These are phyloP conservation scores for Hypomesus transpacificus DNA, from an alignment of 2,113 vertebrate genomes.

Conservation along the genomic window DNA sequence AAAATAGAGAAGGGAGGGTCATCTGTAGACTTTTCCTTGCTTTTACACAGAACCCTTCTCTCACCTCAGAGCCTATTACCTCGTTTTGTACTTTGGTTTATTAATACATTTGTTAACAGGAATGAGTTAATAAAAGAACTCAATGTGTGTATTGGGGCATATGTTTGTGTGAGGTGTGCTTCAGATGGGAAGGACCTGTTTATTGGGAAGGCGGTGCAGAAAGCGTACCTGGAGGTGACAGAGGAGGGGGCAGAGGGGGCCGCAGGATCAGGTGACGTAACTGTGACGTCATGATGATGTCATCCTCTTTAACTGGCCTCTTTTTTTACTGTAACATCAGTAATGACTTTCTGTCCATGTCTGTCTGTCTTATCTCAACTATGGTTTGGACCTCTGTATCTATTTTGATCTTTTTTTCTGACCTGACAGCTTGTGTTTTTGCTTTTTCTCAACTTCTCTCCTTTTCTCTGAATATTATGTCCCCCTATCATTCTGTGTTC, in stretches of 20 bases:
- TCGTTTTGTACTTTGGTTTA: background rate
- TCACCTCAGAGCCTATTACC: background rate
- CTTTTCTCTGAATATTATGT: no score
- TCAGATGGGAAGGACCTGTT: conserved; percentile 86
- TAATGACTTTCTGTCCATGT: no score
- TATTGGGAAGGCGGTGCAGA: conserved; percentile 90
- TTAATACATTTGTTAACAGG: background rate
- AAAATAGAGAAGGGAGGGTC: no score
- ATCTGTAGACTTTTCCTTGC: no score
- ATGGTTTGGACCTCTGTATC: no score
- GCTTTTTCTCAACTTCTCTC: no score
- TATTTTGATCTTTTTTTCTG: no score
- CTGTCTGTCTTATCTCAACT: no score
- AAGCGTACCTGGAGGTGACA: conserved; percentile 93
- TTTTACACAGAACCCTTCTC: background rate
- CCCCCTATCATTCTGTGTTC: no score
- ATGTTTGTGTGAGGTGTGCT: conserved; percentile 20
- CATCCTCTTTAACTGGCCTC: background rate
- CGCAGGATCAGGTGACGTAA: conserved; percentile 83
- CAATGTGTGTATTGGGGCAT: conserved; percentile 11
- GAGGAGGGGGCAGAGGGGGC: conserved; percentile 96
- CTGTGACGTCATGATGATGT: background rate
- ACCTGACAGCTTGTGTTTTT: no score
- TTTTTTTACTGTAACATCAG: background rate
- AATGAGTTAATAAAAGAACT: background rate